These are phyloP conservation scores for Oriolus oriolus DNA, from an alignment of 2,113 vertebrate genomes.

Conservation along the genomic window DNA sequence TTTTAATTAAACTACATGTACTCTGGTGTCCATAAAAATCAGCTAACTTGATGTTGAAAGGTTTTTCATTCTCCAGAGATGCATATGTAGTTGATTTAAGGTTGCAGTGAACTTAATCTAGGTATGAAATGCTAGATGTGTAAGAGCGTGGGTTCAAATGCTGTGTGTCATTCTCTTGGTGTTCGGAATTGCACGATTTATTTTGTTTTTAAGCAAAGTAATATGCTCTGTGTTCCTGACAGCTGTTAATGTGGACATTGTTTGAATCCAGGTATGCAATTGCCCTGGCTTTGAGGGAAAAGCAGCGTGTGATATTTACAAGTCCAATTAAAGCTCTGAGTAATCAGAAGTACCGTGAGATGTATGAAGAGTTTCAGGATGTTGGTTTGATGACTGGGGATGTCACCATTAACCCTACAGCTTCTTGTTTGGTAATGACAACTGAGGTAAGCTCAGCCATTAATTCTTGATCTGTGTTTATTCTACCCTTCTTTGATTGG, in stretches of 20 bases:
- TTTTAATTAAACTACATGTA: neutral
- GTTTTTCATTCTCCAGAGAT: neutral
- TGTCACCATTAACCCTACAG: constrained; percentile 97
- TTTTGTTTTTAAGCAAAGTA: neutral
- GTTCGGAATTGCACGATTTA: neutral
- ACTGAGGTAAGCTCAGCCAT: constrained; percentile 82
- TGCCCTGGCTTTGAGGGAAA: constrained; percentile 90
- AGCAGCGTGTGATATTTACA: constrained; percentile 97
- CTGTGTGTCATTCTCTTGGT: neutral
- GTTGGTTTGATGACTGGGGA: constrained; percentile 98
- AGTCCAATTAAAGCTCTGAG: constrained; percentile 98
- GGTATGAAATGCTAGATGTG: neutral
- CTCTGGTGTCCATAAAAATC: neutral
- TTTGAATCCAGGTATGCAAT: constrained; percentile 86
- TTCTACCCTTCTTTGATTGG: neutral
- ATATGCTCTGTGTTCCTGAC: neutral
- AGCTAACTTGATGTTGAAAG: neutral
- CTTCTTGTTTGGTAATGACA: constrained; percentile 98
- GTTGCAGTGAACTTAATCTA: neutral
- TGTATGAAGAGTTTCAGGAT: constrained; percentile 99
- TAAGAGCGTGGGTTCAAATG: neutral
- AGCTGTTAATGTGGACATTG: neutral
- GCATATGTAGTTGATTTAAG: neutral
- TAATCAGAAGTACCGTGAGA: constrained; percentile 98
- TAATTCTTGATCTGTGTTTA: neutral